Percentiles rank a stretch among this genome's conserved stretches.
Conservation (phyloP, 2,113 vertebrate genomes). For the Ranitomeya imitator region DNA sequence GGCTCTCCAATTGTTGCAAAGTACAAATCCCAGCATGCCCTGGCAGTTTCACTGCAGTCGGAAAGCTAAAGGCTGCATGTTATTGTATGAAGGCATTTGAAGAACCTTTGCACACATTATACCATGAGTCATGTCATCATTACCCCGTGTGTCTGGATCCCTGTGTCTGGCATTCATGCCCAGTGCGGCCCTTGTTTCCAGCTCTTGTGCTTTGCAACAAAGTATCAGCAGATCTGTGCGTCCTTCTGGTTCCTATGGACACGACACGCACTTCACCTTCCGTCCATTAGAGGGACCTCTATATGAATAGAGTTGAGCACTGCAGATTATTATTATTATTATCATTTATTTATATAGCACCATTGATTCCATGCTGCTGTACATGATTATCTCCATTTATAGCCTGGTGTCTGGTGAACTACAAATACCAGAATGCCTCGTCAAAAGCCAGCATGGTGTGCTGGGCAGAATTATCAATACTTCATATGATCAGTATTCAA, state of each 20-base stretch:
- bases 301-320: no score
- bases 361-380: not conserved
- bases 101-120: not conserved
- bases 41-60: not conserved
- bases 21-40: not conserved
- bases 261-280: not conserved
- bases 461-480: not conserved
- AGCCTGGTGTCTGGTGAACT: not conserved
- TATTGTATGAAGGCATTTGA: not conserved
- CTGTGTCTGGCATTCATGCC: not conserved
- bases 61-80: not conserved
- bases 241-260: slow-evolving; percentile 24
- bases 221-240: not conserved
- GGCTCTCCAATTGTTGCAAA: not conserved
- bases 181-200: not conserved
- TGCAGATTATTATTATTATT: no score
- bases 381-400: not conserved
- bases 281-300: not conserved
- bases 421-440: not conserved
- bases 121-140: not conserved
- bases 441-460: not conserved
- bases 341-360: no score
- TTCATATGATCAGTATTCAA: not conserved
- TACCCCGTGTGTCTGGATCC: not conserved
- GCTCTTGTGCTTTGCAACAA: not conserved